Evolutionary conservation across 1,140 invertebrate genomes (phyloP).

Genomic region (Drosophila repletoides): DNA sequence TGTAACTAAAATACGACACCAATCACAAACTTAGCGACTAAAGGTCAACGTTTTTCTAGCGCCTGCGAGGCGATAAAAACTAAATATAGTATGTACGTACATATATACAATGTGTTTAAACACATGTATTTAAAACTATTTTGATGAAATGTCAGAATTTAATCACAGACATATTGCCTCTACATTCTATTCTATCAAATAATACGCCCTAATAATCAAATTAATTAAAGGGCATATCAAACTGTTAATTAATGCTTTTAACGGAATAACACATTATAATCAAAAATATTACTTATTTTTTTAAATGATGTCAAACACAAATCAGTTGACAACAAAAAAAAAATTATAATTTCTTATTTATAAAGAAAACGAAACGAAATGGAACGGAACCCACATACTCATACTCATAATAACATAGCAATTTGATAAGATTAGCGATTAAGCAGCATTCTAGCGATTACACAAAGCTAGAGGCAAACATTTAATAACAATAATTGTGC

Average conservation of each 20-base stretch:
- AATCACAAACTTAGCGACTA: conserved; percentile 45
- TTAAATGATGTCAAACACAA: conserved; percentile 28
- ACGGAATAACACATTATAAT: too few relatives aligned
- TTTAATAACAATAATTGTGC: conserved; percentile 2
- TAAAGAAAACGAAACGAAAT: too few relatives aligned
- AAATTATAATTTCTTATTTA: conserved; percentile 5
- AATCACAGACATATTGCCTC: too few relatives aligned
- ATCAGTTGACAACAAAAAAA: conserved; percentile 27
- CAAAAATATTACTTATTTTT: too few relatives aligned
- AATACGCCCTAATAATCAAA: too few relatives aligned
- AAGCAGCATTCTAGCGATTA: conserved; percentile 52
- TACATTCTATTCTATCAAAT: too few relatives aligned
- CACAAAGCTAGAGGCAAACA: conserved; percentile 19
- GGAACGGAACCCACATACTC: conserved; percentile 9
- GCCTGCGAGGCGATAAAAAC: conserved; percentile 57
- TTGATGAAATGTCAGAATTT: too few relatives aligned
- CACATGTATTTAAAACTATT: too few relatives aligned
- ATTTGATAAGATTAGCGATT: conserved; percentile 58
- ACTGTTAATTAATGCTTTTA: too few relatives aligned
- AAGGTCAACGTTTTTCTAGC: conserved; percentile 61
- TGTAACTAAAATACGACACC: conserved; percentile 9
- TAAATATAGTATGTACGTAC: conserved; percentile 30
- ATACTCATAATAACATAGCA: conserved; percentile 10
- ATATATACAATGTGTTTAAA: conserved; percentile 15
- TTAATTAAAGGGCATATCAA: too few relatives aligned